Evolutionary conservation across 2,797 vertebrate species (phyloP).

Genomic region (Furcifer pardalis): DNA sequence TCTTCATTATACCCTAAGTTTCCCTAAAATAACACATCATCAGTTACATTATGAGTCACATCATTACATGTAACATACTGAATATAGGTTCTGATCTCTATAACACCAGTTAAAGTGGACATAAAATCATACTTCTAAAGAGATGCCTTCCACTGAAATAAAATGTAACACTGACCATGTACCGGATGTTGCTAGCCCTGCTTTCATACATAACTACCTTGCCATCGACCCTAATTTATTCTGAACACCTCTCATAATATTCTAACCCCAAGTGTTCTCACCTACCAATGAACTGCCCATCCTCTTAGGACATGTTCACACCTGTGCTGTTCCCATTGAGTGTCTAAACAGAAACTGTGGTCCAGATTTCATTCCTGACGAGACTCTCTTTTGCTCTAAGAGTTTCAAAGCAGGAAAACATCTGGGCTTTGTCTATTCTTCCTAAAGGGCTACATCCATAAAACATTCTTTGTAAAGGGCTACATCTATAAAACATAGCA

Average conservation of each 20-base stretch:
- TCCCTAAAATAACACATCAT: too few relatives aligned
- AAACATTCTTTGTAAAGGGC: background rate
- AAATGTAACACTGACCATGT: background rate
- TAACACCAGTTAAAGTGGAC: background rate
- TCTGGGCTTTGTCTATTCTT: constrained; percentile 11
- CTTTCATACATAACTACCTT: too few relatives aligned
- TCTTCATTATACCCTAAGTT: too few relatives aligned
- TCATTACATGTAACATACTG: background rate
- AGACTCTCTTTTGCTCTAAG: background rate
- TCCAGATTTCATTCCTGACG: background rate
- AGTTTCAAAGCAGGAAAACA: background rate
- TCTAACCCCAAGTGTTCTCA: background rate
- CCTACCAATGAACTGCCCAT: background rate
- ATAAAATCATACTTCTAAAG: background rate
- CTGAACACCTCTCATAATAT: too few relatives aligned
- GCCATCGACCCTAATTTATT: too few relatives aligned
- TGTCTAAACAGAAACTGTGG: background rate
- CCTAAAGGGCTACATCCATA: background rate
- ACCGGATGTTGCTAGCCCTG: too few relatives aligned
- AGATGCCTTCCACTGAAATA: background rate
- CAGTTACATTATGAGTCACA: too few relatives aligned
- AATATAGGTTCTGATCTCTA: background rate
- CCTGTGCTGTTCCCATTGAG: background rate
- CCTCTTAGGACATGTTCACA: background rate
- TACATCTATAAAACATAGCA: background rate